Evolutionary conservation across 92 coral and sea anemone species (phyloP).

Genomic region (Nematostella vectensis): DNA sequence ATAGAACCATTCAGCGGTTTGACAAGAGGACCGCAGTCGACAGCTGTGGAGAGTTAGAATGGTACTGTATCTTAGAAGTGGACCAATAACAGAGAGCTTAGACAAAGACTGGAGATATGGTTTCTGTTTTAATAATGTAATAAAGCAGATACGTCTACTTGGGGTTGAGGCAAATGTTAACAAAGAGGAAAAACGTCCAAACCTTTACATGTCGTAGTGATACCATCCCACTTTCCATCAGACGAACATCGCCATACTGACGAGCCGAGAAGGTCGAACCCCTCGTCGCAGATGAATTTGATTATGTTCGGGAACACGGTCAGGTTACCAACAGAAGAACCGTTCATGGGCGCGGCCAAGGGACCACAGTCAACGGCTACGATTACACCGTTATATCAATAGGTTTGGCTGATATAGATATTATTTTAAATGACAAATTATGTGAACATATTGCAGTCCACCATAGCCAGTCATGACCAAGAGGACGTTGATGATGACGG

Average conservation of each 20-base stretch:
- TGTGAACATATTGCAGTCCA: no score
- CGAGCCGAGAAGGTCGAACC: conserved; percentile 26
- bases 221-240: conserved; percentile 33
- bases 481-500: no score
- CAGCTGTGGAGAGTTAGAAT: conserved; percentile 31
- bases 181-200: background rate
- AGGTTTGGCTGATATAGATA: no score
- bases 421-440: no score
- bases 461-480: no score
- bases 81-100: no score
- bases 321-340: conserved; percentile 5
- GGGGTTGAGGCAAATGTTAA: background rate
- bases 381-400: no score
- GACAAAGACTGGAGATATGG: no score
- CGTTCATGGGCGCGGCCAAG: conserved; percentile 15
- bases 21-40: conserved; percentile 19
- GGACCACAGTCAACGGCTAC: conserved; percentile 32
- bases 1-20: conserved; percentile 17
- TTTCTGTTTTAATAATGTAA: no score
- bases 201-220: conserved; percentile 21
- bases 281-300: conserved; percentile 19
- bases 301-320: conserved; percentile 24
- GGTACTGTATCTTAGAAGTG: no score
- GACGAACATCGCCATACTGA: conserved; percentile 20
- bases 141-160: background rate